Base-by-base conservation (phyloP, 2,888 invertebrate genomes). In the Nomada ferruginata region DNA sequence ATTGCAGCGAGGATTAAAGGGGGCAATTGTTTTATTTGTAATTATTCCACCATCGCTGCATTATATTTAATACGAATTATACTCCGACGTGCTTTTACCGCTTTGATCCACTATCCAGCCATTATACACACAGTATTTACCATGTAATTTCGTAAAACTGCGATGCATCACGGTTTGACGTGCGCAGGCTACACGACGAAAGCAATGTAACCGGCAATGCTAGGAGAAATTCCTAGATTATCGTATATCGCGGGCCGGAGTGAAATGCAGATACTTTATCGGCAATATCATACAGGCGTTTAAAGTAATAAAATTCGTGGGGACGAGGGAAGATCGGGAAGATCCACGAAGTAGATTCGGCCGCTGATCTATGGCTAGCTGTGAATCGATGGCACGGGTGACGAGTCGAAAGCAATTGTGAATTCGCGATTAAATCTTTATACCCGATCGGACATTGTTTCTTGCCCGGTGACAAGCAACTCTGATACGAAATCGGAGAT, bases 301-400 rank as follows among this genome's bases (percentile, higher is more conserved):
- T 76, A 73, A 85, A 89, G 89, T 89, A 90, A 89, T 89, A 90
- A 90, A 89, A 91, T 89, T 86, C 84, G 87, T 84, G 86, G 85
- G 82, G 86, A 86, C 89, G 87, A 87, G 88, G 79, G 81, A 84
- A 89, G 91, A 92, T 91, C 90, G 89, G 78, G 79, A 70, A 91
- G 92, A 92, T 92, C 85, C 91, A 90, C 90, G 91, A 90, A 89
- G 82, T 73, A 90, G 91, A 91, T 91, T 90, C 68, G 29, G 73
- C 64, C 81, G 76, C 78, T 91, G 91, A 92, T 91, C 80, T 90
- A 91, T 88, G 88, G 88, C 80, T 82, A 71, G 44, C 69, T 70
- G 64, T 29, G 78, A 80, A 82, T 81, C 79, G 81, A 85, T 79
- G 80, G 78, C 79, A 82, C 81, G 80, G n/a, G 81, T 69, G 85